A percentile compares a stretch with the other conserved stretches of the same genome.
These are phyloP conservation scores for Dendroctonus ponderosae DNA, from an alignment of 1,140 invertebrate species.

Conservation along the genomic window DNA sequence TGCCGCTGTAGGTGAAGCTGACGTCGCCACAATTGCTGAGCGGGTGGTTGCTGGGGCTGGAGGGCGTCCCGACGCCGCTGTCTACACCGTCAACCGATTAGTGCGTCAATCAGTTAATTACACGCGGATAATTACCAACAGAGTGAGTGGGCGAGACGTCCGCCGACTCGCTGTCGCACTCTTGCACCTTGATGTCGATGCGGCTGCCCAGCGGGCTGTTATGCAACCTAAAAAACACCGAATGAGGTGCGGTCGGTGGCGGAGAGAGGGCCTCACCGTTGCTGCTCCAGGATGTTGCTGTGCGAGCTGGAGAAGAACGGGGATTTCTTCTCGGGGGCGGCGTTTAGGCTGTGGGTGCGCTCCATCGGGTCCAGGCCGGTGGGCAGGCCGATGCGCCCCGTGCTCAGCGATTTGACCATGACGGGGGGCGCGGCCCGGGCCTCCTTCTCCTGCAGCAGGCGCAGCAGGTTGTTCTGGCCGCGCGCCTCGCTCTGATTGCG, in stretches of 20 bases:
- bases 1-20: conserved; percentile 64
- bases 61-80: conserved; percentile 49
- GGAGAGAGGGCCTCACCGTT: conserved; percentile 35
- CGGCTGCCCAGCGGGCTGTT: conserved; percentile 36
- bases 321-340: conserved; percentile 53
- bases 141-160: conserved; percentile 39
- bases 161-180: conserved; percentile 36
- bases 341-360: conserved; percentile 43
- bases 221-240: conserved; percentile 6
- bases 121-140: conserved; percentile 10
- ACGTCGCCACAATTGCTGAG: conserved; percentile 59
- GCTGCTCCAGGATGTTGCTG: conserved; percentile 61
- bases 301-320: conserved; percentile 65
- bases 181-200: conserved; percentile 50
- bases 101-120: neutral
- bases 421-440: conserved; percentile 15
- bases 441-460: conserved; percentile 38
- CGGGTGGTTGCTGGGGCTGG: conserved; percentile 50
- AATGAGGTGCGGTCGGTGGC: too few species aligned
- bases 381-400: conserved; percentile 41
- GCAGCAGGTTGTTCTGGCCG: conserved; percentile 40
- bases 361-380: conserved; percentile 33
- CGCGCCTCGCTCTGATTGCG: conserved; percentile 25
- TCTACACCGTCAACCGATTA: conserved; percentile 27
- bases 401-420: conserved; percentile 46